Evolutionary conservation across 2,113 vertebrate species (phyloP).

Genomic region (Eublepharis macularius): DNA sequence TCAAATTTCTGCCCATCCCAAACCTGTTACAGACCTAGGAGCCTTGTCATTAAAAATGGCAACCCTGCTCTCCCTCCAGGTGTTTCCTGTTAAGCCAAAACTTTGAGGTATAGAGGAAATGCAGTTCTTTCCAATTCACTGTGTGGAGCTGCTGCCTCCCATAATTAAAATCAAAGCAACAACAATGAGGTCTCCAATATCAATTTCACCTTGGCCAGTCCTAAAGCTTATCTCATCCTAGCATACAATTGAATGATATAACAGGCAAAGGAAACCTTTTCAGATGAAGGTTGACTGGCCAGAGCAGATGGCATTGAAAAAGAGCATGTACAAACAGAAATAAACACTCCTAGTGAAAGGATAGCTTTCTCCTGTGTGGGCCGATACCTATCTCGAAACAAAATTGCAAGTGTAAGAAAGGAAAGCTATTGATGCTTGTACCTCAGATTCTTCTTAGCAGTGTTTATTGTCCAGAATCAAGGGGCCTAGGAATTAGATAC

Average conservation of each 20-base stretch:
- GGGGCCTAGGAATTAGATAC: background rate
- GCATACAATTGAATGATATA: background rate
- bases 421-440: background rate
- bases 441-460: background rate
- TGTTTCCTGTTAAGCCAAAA: no score
- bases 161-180: fast-evolving
- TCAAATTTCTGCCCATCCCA: background rate
- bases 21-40: background rate
- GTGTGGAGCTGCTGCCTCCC: background rate
- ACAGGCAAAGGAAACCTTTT: background rate
- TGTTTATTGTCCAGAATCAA: background rate
- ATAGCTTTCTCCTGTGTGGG: constrained; percentile 3
- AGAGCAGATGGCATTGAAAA: background rate
- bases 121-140: background rate
- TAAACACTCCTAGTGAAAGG: background rate
- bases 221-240: background rate
- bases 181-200: constrained; percentile 6
- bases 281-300: background rate
- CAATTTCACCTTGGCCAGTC: background rate
- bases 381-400: background rate
- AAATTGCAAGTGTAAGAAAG: background rate
- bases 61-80: no score
- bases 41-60: background rate
- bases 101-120: background rate
- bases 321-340: fast-evolving